Evolutionary conservation across 2,113 vertebrate genomes (phyloP), one percentile per base, ranked within the genome.

Genomic region (Balaenoptera acutorostrata): DNA sequence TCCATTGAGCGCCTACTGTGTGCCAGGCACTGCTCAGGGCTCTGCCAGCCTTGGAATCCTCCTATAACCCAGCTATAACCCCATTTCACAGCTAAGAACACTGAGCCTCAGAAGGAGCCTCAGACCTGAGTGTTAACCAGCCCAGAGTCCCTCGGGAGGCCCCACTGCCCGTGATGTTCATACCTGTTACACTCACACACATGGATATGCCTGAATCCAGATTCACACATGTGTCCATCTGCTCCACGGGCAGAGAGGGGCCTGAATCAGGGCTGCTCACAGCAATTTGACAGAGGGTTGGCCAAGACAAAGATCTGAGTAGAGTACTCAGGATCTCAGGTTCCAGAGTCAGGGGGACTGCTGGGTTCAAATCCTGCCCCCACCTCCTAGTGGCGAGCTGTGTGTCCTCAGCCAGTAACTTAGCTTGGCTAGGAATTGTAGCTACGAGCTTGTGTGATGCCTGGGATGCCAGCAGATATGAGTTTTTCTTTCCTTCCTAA

Each of bases 111-210:
- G 21, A 66, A 61, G 29, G 41, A 46, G 31, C 27, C 75, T 36
- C 41, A 36, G 55, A 21, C 18, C 17, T 2, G 2, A 15, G 29
- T 6, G 1, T 20, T 11, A 41, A 78, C 15, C 18, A 17, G 0
- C 2, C 52, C 39, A 69, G 49, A 36, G 31, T 0, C 0, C 0
- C 36, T 55, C 0, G 0, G 23, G 61, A 72, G n/a, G 3, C 6
- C 27, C 14, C 6, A 6, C 31, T 52, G 72, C 44, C 46, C 12
- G 4, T 36, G 27, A 71, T 1, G 4, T 8, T 27, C 63, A 44
- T 27, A 27, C 49, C 55, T 23, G 18, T 27, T 13, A 8, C 21
- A 39, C 33, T 31, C 29, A 33, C 29, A 64, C 31, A n/a, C 15
- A 66, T 3, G 27, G 46, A 41, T 29, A 44, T 14, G n/a, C 12